phyloP scores from a whole-genome alignment of 30 jellyfish, hydroid and myxozoan species.

The Aurelia aurita region DNA sequence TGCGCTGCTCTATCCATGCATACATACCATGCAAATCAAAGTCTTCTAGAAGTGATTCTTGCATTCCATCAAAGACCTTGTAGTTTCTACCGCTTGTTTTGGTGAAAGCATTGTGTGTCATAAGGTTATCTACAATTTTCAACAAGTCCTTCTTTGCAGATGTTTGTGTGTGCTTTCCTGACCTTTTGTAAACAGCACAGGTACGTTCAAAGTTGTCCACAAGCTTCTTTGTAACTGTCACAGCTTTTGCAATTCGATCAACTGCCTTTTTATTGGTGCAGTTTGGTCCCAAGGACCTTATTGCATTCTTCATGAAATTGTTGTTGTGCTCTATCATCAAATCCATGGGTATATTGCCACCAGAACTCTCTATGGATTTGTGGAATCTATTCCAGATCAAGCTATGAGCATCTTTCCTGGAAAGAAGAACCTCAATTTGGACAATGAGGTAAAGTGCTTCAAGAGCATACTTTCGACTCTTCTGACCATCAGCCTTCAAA shows the following conservation, averaged over 20 bases:
- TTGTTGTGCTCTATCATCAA: slow-evolving; percentile 29
- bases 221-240: slow-evolving; percentile 20
- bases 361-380: slow-evolving; percentile 24
- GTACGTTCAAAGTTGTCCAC: slow-evolving; percentile 21
- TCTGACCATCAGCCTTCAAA: slow-evolving; percentile 28
- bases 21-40: slow-evolving; percentile 20
- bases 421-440: slow-evolving; percentile 12
- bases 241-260: slow-evolving; percentile 42
- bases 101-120: slow-evolving; percentile 21
- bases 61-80: background rate
- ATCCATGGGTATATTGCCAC: slow-evolving; percentile 56
- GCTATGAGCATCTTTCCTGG: slow-evolving; percentile 22
- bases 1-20: slow-evolving; percentile 21
- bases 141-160: slow-evolving; percentile 19
- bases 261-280: slow-evolving; percentile 12
- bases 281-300: slow-evolving; percentile 34
- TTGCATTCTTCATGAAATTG: slow-evolving; percentile 1
- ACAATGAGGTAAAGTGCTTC: slow-evolving; percentile 17
- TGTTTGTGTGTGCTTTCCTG: slow-evolving; percentile 47
- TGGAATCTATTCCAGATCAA: slow-evolving; percentile 42
- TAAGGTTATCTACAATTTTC: slow-evolving; percentile 30
- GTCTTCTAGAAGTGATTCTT: slow-evolving; percentile 16
- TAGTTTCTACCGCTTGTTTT: slow-evolving; percentile 10
- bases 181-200: background rate
- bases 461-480: slow-evolving; percentile 38